Evolutionary conservation across 2,797 vertebrate genomes (phyloP).

Genomic region (Hydrocynus forskahlii): DNA sequence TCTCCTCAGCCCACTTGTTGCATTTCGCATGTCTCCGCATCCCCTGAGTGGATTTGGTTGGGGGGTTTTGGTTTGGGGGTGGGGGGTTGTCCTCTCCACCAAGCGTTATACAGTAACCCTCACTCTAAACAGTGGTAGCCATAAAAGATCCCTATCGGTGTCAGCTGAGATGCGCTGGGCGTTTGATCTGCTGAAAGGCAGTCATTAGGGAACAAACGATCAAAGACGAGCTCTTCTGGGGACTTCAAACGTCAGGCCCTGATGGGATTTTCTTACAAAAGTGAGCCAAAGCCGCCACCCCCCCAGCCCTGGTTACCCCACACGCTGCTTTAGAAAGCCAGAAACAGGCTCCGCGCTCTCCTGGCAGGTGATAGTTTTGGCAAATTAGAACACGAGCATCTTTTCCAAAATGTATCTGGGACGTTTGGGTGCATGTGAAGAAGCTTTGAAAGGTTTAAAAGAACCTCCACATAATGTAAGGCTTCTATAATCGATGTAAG

Average conservation of each 20-base stretch:
- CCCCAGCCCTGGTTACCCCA: conserved; percentile 29
- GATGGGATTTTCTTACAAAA: conserved; percentile 76
- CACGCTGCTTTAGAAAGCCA: conserved; percentile 64
- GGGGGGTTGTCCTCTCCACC: conserved; percentile 17
- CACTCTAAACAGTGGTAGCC: conserved; percentile 45
- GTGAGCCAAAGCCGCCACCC: conserved; percentile 55
- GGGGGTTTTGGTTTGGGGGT: background rate
- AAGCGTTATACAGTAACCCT: conserved; percentile 55
- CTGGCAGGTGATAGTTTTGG: conserved; percentile 67
- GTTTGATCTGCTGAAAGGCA: conserved; percentile 73
- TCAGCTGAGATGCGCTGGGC: conserved; percentile 67
- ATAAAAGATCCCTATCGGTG: conserved; percentile 66
- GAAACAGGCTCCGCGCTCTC: conserved; percentile 57
- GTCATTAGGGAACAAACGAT: conserved; percentile 77
- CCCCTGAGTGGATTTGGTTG: no score
- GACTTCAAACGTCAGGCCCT: conserved; percentile 83
- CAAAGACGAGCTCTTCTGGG: conserved; percentile 77
- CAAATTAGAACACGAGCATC: no score
- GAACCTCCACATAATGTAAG: no score
- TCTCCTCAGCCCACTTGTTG: conserved; percentile 34
- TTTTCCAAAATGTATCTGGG: conserved; percentile 41
- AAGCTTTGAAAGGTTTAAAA: no score
- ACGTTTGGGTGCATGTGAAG: conserved; percentile 50
- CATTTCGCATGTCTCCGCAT: conserved; percentile 41
- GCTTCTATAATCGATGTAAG: no score